Evolutionary conservation across 2,113 vertebrate species (phyloP).

Genomic region (Dermatemys mawii): DNA sequence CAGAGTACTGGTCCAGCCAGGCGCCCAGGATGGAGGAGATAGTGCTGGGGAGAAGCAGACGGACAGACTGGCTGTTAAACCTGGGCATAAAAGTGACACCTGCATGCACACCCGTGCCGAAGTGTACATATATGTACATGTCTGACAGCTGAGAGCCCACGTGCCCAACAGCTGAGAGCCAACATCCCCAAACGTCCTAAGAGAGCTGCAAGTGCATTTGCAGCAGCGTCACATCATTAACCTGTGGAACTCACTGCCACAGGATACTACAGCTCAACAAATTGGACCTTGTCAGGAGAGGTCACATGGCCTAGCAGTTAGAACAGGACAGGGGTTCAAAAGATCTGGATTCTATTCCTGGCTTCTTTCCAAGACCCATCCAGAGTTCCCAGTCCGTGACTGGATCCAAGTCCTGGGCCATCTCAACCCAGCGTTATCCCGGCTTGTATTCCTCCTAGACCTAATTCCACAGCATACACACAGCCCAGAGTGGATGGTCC

Average conservation of each 20-base stretch:
- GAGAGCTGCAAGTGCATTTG: not conserved
- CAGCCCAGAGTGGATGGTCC: no score
- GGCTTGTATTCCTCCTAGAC: accelerated
- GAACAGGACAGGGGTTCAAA: not conserved
- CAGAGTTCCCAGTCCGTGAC: not conserved
- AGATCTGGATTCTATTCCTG: not conserved
- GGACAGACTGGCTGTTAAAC: accelerated
- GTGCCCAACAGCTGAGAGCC: not conserved
- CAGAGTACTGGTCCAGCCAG: conserved; percentile 98
- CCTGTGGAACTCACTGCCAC: not conserved
- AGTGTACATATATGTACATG: accelerated
- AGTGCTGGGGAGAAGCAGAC: conserved; percentile 76
- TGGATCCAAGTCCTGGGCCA: not conserved
- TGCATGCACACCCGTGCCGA: accelerated
- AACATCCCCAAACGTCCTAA: accelerated
- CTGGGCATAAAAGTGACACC: not conserved
- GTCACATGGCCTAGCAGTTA: not conserved
- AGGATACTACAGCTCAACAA: not conserved
- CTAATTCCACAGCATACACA: not conserved
- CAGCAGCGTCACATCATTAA: not conserved
- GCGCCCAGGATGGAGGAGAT: conserved; percentile 97
- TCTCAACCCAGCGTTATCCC: no score
- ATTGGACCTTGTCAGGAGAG: not conserved
- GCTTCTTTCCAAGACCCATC: not conserved
- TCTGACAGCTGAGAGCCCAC: accelerated